Base-by-base conservation (phyloP, 2,797 vertebrate genomes). In the Sebastes matsubarae region DNA sequence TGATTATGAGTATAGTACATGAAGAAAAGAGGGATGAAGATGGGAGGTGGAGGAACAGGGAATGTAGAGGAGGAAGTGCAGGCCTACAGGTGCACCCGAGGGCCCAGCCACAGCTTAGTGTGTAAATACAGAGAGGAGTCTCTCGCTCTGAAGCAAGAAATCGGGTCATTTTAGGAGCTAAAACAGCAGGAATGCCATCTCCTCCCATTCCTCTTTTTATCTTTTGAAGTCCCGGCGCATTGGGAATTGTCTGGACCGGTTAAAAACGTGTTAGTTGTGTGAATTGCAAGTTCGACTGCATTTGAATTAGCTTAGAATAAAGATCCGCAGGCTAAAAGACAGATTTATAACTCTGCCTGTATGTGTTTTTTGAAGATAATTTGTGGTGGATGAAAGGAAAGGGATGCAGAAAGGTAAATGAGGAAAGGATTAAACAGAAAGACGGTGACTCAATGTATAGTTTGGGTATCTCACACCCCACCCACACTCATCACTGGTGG, bases 401-500 rank as follows among this genome's bases (percentile, higher is more conserved):
- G 6, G 11, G 9, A 69, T n/a, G 0, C 8, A 16, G 30, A 25
- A 80, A 71, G 58, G 13, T 68, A 64, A 68, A 58, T 6, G 9
- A 32, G 36, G 24, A 5, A 14, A 25, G 18, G 59, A 66, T 84
- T 76, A 65, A 60, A 60, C 14, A 64, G 22, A 29, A 11, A 55
- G 13, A 38, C 20, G 16, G 32, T 46, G 6, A 67, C 46, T 76
- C 22, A 12, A n/a, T 64, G 24, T 81, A 22, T 54, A 67, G 71
- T 81, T 65, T 46, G 27, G 64, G 36, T 77, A 30, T 81, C 63
- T 85, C 25, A 13, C 64, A 25, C 66, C 46, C 64, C 71, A 50
- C 77, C 65, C 70, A 32, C 75, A 34, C 73, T 74, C 60, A 72
- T 91, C 85, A 83, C 42, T 27, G 70, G 74, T 83, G 81, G 69